A percentile compares a stretch with the other conserved stretches of the same genome.
phyloP scores from a whole-genome alignment of 2,113 vertebrate genomes.

The Tenrec ecaudatus region DNA sequence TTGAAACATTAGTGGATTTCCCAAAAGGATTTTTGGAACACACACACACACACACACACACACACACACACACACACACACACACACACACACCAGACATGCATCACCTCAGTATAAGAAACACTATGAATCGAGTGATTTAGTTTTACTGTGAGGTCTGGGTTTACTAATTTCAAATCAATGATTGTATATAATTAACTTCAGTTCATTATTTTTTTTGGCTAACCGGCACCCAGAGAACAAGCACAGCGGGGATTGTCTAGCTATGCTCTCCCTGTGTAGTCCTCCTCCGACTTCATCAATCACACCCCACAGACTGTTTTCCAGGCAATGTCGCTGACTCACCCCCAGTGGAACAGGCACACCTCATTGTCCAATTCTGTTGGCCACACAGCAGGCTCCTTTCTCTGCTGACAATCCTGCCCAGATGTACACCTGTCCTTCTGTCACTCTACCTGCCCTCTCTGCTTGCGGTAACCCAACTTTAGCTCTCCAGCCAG shows the following conservation, averaged over 20 bases:
- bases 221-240: neutral
- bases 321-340: neutral
- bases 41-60: neutral
- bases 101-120: neutral
- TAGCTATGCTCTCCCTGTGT: neutral
- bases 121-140: neutral
- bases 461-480: conserved; percentile 68
- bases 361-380: conserved; percentile 49
- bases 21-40: neutral
- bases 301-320: neutral
- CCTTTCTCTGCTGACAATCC: conserved; percentile 41
- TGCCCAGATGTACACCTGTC: conserved; percentile 10
- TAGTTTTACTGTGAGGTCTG: neutral
- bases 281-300: neutral
- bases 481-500: conserved; percentile 44
- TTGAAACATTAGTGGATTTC: too few relatives aligned
- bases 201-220: neutral
- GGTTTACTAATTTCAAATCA: conserved; percentile 6
- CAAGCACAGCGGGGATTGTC: neutral
- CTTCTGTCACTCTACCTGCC: conserved; percentile 32
- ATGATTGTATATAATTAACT: neutral
- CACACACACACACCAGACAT: neutral
- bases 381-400: conserved; percentile 1
- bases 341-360: neutral
- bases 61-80: neutral